Base-by-base conservation (phyloP, 2,113 vertebrate species). In the Gadus chalcogrammus region DNA sequence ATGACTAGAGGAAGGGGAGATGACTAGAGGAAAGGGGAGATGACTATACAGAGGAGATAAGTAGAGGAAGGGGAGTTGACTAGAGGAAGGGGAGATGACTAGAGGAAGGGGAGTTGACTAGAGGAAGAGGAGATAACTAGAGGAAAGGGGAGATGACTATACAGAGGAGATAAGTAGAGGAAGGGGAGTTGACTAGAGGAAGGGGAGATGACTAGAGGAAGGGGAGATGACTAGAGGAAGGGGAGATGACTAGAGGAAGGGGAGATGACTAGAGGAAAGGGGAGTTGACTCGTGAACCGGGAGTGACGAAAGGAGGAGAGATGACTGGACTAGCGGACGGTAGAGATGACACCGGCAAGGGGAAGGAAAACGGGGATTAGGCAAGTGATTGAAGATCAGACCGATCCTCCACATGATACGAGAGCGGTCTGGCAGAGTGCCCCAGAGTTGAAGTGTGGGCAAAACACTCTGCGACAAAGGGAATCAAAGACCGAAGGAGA, bases 51-150 rank as follows among this genome's bases (percentile, higher is more conserved):
- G 75, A 77, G 86, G 76, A n/a, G n/a, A n/a, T n/a, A n/a, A n/a
- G n/a, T n/a, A 83, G 73, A 77, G 85, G 76, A 82, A 75, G 76
- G 81, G 75, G 80, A 83, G 88, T 88, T 82, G 72, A 72, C 0
- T 16, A 82, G 76, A 82, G 79, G 78, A 79, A 52, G 68, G 60
- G 67, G 85, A 83, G 73, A 2, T 24, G 0, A 78, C 85, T 77
- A 82, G 77, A 75, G 81, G 75, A 80, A 87, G 55, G 24, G 68
- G 79, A 74, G 74, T 71, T 62, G 52, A 80, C 80, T 84, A 87
- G 55, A 20, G 68, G 77, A 74, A n/a, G n/a, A n/a, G n/a, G n/a
- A n/a, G 74, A 73, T 62, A 48, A 79, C 80, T 84, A 72, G 79
- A 71, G 27, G 79, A n/a, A n/a, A n/a, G n/a, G n/a, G n/a, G 38